Conservation (phyloP, 2,113 vertebrate species). For the Meles meles region DNA sequence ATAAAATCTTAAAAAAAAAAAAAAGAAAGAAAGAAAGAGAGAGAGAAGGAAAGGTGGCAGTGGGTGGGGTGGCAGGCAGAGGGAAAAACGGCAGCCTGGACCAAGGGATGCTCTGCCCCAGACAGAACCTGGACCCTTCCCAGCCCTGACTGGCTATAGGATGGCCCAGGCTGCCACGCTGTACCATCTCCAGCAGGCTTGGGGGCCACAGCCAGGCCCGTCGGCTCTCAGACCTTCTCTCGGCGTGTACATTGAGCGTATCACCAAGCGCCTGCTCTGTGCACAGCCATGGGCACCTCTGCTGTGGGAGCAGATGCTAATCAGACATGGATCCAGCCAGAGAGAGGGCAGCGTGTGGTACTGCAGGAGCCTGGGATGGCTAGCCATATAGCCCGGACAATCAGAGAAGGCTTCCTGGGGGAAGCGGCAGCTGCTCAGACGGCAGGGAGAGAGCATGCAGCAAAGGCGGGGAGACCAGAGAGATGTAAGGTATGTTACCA, state of each 20-base stretch:
- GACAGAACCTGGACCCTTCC: not conserved
- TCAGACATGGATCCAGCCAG: not conserved
- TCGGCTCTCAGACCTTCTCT: not conserved
- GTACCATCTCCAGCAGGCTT: not conserved
- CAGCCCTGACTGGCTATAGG: too few relatives aligned
- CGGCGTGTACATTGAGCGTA: rapidly evolving
- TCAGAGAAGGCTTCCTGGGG: not conserved
- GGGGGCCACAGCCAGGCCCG: not conserved
- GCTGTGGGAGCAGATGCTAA: not conserved
- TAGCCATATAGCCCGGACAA: not conserved
- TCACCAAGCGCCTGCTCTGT: not conserved
- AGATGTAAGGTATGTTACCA: too few relatives aligned
- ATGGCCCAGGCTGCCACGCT: not conserved
- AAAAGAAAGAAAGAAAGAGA: too few relatives aligned
- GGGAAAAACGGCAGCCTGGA: not conserved
- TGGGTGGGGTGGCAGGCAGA: not conserved
- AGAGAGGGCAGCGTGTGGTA: not conserved
- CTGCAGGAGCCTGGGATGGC: not conserved
- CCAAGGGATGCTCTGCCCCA: not conserved
- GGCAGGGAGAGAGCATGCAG: not conserved
- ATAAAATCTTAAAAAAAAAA: not conserved
- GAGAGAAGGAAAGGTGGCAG: not conserved
- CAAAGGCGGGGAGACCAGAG: not conserved
- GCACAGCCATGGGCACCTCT: not conserved
- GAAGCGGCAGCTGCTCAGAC: not conserved